A percentile compares a stretch with the other conserved stretches of the same genome.
phyloP scores from a whole-genome alignment of 2,888 invertebrate genomes.

The Margaritifera margaritifera region DNA sequence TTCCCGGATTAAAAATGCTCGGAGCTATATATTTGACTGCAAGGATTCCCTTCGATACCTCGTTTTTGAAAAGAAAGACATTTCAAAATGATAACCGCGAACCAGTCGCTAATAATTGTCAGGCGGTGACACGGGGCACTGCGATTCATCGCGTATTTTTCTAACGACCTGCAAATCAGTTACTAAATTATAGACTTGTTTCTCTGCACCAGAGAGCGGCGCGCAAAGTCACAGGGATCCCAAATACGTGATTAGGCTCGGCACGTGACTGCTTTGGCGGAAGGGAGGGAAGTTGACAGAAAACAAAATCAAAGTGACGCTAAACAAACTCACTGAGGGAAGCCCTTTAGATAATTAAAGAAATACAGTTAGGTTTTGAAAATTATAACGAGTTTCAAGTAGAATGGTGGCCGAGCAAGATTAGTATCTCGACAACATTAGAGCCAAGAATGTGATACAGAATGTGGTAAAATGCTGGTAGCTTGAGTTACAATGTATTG shows the following conservation, averaged over 20 bases:
- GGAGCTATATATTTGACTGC: too few relatives aligned
- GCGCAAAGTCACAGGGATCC: conserved; percentile 8
- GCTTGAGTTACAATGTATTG: too few relatives aligned
- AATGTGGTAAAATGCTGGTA: too few relatives aligned
- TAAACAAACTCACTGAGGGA: conserved; percentile 5
- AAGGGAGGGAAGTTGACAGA: conserved; percentile 8
- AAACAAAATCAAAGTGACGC: conserved; percentile 9
- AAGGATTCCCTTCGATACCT: too few relatives aligned
- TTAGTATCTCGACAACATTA: too few relatives aligned
- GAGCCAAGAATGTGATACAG: too few relatives aligned
- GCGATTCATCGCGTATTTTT: conserved; percentile 9
- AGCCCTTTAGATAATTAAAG: conserved; percentile 11
- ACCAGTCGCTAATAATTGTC: conserved; percentile 13
- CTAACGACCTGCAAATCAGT: conserved; percentile 10
- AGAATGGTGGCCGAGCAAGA: too few relatives aligned
- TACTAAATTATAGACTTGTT: conserved; percentile 11
- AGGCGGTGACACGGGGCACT: conserved; percentile 9
- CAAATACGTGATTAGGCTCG: conserved; percentile 2
- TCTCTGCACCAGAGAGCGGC: conserved; percentile 4
- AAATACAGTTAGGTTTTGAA: conserved; percentile 5
- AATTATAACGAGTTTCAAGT: too few relatives aligned
- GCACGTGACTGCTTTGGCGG: conserved; percentile 6
- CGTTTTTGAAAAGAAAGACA: too few relatives aligned
- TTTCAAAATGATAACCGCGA: not conserved
- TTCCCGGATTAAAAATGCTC: too few relatives aligned